Percentiles rank a stretch among this genome's conserved stretches.
Evolutionary conservation across 2,113 vertebrate species (phyloP).

Genomic region (Leucopternis melanops): DNA sequence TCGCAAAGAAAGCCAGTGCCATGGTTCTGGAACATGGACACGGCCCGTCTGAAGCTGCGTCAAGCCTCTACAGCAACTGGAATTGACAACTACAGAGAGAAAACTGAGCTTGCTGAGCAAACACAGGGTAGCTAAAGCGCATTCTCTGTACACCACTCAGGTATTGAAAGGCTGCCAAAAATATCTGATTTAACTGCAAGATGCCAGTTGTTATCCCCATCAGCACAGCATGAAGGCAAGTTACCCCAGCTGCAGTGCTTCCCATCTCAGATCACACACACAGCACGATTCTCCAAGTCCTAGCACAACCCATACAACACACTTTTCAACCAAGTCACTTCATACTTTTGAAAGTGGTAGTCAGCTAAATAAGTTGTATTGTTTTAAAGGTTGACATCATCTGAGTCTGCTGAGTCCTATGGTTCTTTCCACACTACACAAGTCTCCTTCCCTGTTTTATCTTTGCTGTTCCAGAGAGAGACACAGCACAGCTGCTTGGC

Average conservation of each 20-base stretch:
- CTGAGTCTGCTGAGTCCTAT: neutral
- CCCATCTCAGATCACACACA: neutral
- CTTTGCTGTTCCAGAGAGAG: neutral
- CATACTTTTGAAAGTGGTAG: neutral
- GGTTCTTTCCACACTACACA: neutral
- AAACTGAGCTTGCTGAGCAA: neutral
- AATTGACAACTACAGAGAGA: neutral
- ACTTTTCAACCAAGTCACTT: neutral
- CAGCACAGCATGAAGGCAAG: neutral
- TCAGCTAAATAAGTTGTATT: neutral
- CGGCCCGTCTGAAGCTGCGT: neutral
- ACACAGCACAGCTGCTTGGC: neutral
- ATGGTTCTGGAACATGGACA: rapidly evolving
- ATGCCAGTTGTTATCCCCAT: neutral
- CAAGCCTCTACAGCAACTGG: neutral
- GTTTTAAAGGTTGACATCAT: neutral
- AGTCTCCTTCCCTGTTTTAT: neutral
- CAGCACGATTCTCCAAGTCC: rapidly evolving
- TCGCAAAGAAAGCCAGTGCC: neutral
- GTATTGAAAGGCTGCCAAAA: neutral
- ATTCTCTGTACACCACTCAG: neutral
- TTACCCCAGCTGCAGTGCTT: neutral
- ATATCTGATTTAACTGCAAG: neutral
- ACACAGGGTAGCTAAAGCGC: neutral
- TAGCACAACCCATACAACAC: neutral